phyloP scores from a whole-genome alignment of 2,113 vertebrate species.

The Salvelinus sp. region DNA sequence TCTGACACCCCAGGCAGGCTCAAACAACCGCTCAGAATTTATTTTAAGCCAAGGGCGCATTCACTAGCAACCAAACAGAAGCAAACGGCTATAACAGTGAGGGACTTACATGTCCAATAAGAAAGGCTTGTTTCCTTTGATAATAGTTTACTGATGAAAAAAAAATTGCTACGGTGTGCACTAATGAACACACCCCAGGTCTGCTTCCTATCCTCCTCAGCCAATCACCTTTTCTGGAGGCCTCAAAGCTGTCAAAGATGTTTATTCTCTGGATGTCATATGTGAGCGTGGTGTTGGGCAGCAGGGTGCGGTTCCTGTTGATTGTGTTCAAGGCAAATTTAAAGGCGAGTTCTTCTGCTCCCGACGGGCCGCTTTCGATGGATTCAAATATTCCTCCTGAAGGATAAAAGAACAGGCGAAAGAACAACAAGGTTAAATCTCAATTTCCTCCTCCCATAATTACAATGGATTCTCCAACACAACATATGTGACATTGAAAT shows the following conservation, averaged over 20 bases:
- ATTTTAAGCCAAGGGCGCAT: no score
- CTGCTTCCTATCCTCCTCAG: not conserved
- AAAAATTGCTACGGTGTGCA: not conserved
- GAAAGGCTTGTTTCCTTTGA: no score
- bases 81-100: no score
- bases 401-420: not conserved
- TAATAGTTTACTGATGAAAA: not conserved
- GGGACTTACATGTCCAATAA: no score
- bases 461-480: conserved; percentile 28
- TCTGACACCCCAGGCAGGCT: not conserved
- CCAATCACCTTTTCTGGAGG: conserved; percentile 95
- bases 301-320: conserved; percentile 96
- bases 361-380: conserved; percentile 94
- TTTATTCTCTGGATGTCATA: conserved; percentile 99
- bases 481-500: conserved; percentile 23
- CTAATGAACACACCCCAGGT: no score
- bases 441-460: conserved; percentile 22
- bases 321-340: conserved; percentile 99
- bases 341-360: conserved; percentile 97
- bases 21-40: not conserved
- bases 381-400: conserved; percentile 98
- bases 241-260: conserved; percentile 98
- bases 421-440: conserved; percentile 5
- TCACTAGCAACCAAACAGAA: no score
- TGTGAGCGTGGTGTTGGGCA: conserved; percentile 97